Evolutionary conservation across 1,140 invertebrate species (phyloP).

Genomic region (Asobara japonica): DNA sequence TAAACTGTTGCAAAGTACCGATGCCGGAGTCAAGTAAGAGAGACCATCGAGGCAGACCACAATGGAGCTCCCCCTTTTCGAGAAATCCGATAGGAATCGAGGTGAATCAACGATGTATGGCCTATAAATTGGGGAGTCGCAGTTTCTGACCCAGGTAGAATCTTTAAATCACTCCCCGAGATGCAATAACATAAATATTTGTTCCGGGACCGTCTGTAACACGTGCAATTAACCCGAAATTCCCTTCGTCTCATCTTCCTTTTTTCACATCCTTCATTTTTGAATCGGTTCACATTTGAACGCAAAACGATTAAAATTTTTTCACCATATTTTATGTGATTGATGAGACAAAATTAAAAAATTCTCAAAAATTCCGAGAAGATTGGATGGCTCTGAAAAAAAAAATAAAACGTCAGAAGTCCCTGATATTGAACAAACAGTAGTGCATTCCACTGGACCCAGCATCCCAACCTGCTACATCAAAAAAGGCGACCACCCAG

Average conservation of each 20-base stretch:
- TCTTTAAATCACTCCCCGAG: not conserved
- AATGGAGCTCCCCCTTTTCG: not conserved
- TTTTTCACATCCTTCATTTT: not conserved
- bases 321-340: too few relatives aligned
- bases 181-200: conserved; percentile 15
- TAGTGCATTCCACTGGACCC: too few relatives aligned
- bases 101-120: conserved; percentile 10
- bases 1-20: not conserved
- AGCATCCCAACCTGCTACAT: too few relatives aligned
- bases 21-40: not conserved
- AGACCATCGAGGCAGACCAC: not conserved
- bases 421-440: too few relatives aligned
- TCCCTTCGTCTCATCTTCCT: not conserved
- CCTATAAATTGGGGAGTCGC: not conserved
- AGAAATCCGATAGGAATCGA: conserved; percentile 4
- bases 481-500: not conserved
- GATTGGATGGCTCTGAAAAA: too few relatives aligned
- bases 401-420: too few relatives aligned
- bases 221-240: conserved; percentile 1
- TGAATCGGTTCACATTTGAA: not conserved
- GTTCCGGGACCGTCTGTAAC: not conserved
- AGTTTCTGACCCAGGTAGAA: not conserved
- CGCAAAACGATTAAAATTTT: too few relatives aligned
- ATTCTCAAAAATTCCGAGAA: too few relatives aligned
- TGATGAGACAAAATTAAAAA: too few relatives aligned